Conservation (phyloP, 1,140 invertebrate species). For the Pectinophora gossypiella region DNA sequence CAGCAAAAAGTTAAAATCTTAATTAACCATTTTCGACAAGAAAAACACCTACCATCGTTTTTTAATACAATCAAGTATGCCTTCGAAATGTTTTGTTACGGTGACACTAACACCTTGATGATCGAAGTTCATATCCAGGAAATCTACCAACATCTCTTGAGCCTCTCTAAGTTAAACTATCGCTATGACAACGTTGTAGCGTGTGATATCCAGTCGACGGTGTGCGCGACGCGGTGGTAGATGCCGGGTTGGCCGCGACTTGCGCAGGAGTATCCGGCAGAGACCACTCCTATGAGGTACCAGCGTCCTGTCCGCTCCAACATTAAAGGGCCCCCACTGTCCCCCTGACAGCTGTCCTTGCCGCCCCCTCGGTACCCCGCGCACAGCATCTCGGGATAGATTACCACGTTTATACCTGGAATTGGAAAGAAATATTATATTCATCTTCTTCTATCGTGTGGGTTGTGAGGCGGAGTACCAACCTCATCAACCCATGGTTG, state of each 20-base stretch:
- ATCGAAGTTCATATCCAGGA: no score
- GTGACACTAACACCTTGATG: no score
- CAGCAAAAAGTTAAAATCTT: no score
- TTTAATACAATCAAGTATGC: no score
- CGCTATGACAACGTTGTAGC: constrained; percentile 70
- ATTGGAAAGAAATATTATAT: constrained; percentile 25
- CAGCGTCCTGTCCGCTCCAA: constrained; percentile 89
- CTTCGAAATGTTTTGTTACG: no score
- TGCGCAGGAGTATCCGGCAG: constrained; percentile 94
- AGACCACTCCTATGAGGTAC: constrained; percentile 91
- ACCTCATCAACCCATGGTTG: no score
- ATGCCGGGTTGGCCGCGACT: constrained; percentile 94
- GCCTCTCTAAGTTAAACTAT: no score
- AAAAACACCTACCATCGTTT: no score
- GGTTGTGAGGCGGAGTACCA: no score
- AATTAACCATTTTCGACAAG: no score
- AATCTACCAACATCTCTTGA: no score
- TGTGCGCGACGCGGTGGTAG: constrained; percentile 94
- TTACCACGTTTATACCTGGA: constrained; percentile 90
- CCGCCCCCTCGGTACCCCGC: constrained; percentile 95
- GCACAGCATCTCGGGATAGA: constrained; percentile 98
- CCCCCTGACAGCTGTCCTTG: constrained; percentile 84
- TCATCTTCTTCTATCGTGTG: no score
- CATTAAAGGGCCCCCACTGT: constrained; percentile 94
- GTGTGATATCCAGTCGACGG: constrained; percentile 93